Evolutionary conservation across 1,140 invertebrate genomes (phyloP).

Genomic region (Tyrophagus putrescentiae): DNA sequence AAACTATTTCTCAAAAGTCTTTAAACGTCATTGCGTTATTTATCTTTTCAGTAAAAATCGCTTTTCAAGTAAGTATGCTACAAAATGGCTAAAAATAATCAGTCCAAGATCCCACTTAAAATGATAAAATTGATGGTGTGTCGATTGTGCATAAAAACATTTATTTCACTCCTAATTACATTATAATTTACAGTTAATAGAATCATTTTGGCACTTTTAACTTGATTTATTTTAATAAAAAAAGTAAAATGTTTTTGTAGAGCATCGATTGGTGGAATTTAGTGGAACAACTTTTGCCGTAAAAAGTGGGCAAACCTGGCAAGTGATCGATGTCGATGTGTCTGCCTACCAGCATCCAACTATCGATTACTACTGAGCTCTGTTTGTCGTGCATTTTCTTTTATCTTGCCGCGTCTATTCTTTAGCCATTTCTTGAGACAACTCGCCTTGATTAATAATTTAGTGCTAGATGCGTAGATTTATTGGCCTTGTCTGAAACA

Average conservation of each 20-base stretch:
- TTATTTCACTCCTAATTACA: not conserved
- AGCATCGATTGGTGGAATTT: not conserved
- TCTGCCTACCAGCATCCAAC: conserved; percentile 1
- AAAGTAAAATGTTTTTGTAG: not conserved
- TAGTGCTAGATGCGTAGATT: conserved; percentile 5
- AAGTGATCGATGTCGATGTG: conserved; percentile 12
- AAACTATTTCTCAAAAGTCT: no score
- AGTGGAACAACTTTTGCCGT: not conserved
- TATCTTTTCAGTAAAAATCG: no score
- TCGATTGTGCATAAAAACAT: no score
- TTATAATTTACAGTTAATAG: conserved; percentile 9
- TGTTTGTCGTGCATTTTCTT: not conserved
- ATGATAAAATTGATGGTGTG: no score
- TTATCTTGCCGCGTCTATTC: not conserved
- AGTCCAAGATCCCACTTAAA: no score
- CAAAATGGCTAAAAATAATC: no score
- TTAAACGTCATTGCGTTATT: no score
- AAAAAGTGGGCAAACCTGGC: not conserved
- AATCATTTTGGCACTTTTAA: not conserved
- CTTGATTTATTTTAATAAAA: not conserved
- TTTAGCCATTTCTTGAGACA: not conserved
- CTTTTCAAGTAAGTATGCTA: no score
- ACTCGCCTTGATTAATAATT: conserved; percentile 1
- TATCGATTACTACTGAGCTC: conserved; percentile 4
- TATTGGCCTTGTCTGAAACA: not conserved